Base-by-base conservation (phyloP, 1,140 invertebrate genomes). In the Euura lappo region DNA sequence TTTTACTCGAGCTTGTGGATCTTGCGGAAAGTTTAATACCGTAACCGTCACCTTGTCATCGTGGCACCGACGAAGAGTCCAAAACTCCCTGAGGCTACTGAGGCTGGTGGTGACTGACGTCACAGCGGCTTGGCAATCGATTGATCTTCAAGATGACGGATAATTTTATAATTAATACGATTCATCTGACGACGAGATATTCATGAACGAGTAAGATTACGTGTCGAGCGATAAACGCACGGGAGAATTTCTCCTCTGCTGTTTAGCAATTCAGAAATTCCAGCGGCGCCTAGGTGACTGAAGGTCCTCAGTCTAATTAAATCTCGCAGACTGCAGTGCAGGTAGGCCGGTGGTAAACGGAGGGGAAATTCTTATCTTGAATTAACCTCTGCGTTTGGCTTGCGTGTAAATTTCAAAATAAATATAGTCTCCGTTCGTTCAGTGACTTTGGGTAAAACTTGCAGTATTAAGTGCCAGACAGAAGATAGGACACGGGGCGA, bases 301-400 rank as follows among this genome's bases (percentile, higher is more conserved):
- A 28, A 28, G 47, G n/a, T 2, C 47, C 11, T 51, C 11, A 7
- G n/a, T 51, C 11, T 28, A 28, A 28, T 28, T 28, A 28, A 28
- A 28, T 28, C 28, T 28, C 28, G 28, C 28, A 28, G 28, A 28
- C 28, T 28, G 28, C 28, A 28, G 28, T 28, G 28, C 28, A 28
- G 28, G 28, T 28, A 28, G 28, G 28, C 28, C 28, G 28, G 28
- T 28, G 68, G 42, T 28, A 45, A 47, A 45, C 6, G 60, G 11
- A 45, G 45, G n/a, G 42, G 45, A 69, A 45, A 69, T 69, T 69
- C 44, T n/a, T 69, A 47, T 47, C 42, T 45, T 69, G 60, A 28
- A n/a, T 13, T 47, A 44, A 45, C 46, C 45, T 45, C 44, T 11
- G 46, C 68, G 43, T 69, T 69, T 47, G 5, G 60, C 42, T 43